Conservation (phyloP, 2,888 invertebrate species). For the Drosophila conformis region DNA sequence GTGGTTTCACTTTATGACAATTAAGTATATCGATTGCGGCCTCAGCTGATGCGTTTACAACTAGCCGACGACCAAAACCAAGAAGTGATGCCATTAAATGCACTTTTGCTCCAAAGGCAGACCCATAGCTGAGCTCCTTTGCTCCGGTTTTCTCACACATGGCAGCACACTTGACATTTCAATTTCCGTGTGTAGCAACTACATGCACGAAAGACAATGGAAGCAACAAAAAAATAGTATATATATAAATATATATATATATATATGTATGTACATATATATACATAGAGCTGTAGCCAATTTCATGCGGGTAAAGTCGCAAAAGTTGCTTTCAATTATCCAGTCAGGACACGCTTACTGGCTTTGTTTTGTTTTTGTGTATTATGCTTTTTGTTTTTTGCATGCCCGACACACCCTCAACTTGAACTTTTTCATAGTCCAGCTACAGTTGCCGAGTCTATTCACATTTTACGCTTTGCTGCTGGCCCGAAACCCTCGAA, state of each 20-base stretch:
- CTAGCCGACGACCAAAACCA: conserved; percentile 15
- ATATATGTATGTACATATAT: conserved; percentile 3
- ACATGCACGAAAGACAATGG: conserved; percentile 46
- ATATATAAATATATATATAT: conserved; percentile 5
- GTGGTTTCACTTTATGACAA: conserved; percentile 36
- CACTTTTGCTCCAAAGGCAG: conserved; percentile 25
- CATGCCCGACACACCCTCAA: conserved; percentile 48
- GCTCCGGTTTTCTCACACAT: conserved; percentile 41
- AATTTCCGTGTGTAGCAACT: conserved; percentile 65
- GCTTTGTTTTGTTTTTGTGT: conserved; percentile 50
- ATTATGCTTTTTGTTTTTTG: conserved; percentile 48
- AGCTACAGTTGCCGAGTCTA: conserved; percentile 59
- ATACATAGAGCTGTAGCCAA: conserved; percentile 54
- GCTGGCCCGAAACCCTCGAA: conserved; percentile 60
- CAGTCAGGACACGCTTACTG: conserved; percentile 72
- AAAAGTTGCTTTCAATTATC: conserved; percentile 81
- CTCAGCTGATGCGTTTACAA: conserved; percentile 47
- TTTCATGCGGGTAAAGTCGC: conserved; percentile 69
- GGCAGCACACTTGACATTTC: conserved; percentile 70
- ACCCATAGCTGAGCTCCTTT: conserved; percentile 1
- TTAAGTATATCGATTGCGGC: conserved; percentile 59
- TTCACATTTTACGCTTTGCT: conserved; percentile 76
- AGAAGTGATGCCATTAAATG: conserved; percentile 48
- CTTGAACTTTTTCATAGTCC: conserved; percentile 43
- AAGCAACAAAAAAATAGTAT: conserved; percentile 22